These are phyloP conservation scores for Drosophila pseudoobscura DNA, from an alignment of 1,140 invertebrate species.

Conservation along the genomic window DNA sequence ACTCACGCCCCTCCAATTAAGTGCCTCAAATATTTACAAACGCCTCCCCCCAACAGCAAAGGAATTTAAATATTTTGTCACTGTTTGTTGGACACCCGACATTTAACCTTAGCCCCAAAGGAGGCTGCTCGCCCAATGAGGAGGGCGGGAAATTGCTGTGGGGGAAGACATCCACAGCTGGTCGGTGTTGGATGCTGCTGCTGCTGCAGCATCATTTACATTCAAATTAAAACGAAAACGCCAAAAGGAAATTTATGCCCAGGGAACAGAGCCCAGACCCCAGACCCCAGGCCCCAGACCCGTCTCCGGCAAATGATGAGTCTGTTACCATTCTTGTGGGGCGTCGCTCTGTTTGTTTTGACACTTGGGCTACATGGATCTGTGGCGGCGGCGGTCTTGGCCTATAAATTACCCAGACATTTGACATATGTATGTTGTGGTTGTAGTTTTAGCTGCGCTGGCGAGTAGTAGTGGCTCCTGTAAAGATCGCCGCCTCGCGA, in stretches of 20 bases:
- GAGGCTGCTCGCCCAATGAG: slow-evolving; percentile 13
- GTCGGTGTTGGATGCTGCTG: too few species aligned
- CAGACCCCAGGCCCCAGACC: neutral
- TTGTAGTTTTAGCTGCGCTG: too few species aligned
- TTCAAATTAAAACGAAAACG: slow-evolving; percentile 76
- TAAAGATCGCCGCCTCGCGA: slow-evolving; percentile 55
- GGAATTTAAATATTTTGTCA: slow-evolving; percentile 80
- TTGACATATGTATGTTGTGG: slow-evolving; percentile 53
- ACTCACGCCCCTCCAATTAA: slow-evolving; percentile 67
- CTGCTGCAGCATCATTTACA: slow-evolving; percentile 75
- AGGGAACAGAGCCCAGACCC: slow-evolving; percentile 37
- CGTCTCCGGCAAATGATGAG: slow-evolving; percentile 44
- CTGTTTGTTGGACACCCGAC: slow-evolving; percentile 73
- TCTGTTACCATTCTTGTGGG: slow-evolving; percentile 48
- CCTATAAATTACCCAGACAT: slow-evolving; percentile 73
- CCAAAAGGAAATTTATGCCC: slow-evolving; percentile 75
- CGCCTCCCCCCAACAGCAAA: slow-evolving; percentile 34
- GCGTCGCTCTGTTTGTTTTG: slow-evolving; percentile 68
- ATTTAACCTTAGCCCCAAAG: slow-evolving; percentile 65
- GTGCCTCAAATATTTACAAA: slow-evolving; percentile 79
- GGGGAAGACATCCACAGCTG: slow-evolving; percentile 38
- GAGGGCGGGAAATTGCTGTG: neutral
- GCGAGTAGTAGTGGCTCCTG: slow-evolving; percentile 34
- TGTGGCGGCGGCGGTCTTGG: slow-evolving; percentile 47
- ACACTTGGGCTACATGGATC: slow-evolving; percentile 72